Base-by-base conservation (phyloP, 2,797 vertebrate species). In the Dendrocincla tyrannina region DNA sequence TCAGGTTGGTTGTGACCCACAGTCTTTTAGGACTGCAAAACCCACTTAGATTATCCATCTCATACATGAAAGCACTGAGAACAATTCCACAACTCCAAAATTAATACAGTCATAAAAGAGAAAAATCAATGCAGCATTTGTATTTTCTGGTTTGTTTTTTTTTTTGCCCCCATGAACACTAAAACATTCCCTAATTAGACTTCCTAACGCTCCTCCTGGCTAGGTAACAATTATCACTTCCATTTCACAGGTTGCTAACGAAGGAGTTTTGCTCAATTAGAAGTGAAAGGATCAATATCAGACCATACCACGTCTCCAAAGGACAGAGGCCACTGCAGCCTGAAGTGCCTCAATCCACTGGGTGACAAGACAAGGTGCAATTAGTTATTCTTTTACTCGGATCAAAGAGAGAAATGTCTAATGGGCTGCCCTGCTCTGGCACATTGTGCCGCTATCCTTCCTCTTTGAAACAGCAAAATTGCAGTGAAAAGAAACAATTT, bases 401-500 rank as follows among this genome's bases (percentile, higher is more conserved):
- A 96, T 91, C 72, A 95, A 93, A 95, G 85, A 39, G 15, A 80
- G 47, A 37, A 14, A 82, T 74, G 79, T 72, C 52, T 89, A 88
- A 91, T 73, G 75, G 74, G 30, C 62, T 83, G 68, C 52, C 13
- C 49, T 22, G 30, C 41, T 58, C 24, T 0, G 20, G 72, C 49
- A 77, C n/a, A 35, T 55, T 7, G 23, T 33, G 62, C 49, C 2
- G 2, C 46, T 66, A 35, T 28, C 60, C 60, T 16, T 72, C 58
- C 46, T 55, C 62, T 79, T 42, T 44, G 30, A 56, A 89, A 74
- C 70, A 76, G 44, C 78, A 85, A 86, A 84, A 93, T 52, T 69
- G 50, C 53, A 77, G 44, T 30, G 58, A 94, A 91, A 95, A 91
- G 74, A 87, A 96, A 85, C 39, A 50, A 74, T 91, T 97, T 92